Percentiles rank a stretch among this genome's conserved stretches.
Conservation (phyloP, 2,797 vertebrate species). For the Furcifer pardalis region DNA sequence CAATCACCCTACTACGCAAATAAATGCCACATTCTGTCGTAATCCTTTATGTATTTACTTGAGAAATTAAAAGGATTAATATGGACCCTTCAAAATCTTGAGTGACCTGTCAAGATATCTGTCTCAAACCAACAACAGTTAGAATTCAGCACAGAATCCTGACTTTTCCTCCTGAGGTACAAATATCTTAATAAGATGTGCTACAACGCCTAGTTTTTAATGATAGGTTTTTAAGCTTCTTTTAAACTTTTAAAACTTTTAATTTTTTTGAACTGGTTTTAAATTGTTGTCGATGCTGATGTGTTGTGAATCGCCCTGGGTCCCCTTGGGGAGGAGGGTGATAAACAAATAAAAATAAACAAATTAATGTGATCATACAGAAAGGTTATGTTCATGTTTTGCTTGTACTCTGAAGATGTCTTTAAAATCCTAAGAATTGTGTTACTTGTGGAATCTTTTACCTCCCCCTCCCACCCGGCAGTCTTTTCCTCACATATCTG, state of each 20-base stretch:
- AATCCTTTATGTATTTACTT: conserved; percentile 7
- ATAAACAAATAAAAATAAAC: no score
- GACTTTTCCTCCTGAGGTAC: not conserved
- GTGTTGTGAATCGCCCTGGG: no score
- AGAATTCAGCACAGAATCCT: conserved; percentile 27
- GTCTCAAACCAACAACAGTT: conserved; percentile 26
- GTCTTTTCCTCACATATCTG: not conserved
- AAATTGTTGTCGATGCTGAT: no score
- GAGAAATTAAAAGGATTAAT: conserved; percentile 41
- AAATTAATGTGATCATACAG: not conserved
- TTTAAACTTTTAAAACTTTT: no score
- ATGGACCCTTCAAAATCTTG: conserved; percentile 33
- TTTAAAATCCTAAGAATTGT: not conserved
- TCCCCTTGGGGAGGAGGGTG: no score
- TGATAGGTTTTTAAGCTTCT: no score
- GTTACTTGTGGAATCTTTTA: conserved; percentile 5
- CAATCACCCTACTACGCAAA: not conserved
- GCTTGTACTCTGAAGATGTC: not conserved
- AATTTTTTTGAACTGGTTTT: no score
- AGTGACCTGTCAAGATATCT: conserved; percentile 35
- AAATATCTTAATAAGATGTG: not conserved
- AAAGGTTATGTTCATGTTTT: not conserved
- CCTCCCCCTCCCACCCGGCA: conserved; percentile 4
- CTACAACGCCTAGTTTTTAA: no score
- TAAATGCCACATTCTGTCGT: not conserved